These are phyloP conservation scores for Stegastes partitus DNA, from an alignment of 2,113 vertebrate genomes.

Conservation along the genomic window DNA sequence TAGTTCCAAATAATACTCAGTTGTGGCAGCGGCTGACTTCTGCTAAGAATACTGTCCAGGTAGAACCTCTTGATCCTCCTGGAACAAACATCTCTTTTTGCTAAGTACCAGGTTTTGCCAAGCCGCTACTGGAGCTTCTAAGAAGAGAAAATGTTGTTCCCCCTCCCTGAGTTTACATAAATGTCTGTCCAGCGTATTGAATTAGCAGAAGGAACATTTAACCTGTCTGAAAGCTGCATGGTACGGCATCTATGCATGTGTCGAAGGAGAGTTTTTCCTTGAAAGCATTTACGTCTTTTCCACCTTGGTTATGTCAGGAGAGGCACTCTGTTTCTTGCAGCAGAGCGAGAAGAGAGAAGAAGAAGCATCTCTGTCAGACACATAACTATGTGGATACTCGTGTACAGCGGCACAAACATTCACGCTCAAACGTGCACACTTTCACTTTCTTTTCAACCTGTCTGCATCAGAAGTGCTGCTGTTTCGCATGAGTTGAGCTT, in stretches of 20 bases:
- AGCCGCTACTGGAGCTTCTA: not conserved
- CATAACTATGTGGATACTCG: slow-evolving; percentile 35
- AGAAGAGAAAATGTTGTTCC: not conserved
- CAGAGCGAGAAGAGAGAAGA: slow-evolving; percentile 7
- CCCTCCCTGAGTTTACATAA: not conserved
- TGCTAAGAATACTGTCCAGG: not conserved
- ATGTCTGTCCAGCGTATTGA: slow-evolving; percentile 25
- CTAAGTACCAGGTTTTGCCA: not conserved
- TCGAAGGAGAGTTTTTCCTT: not conserved
- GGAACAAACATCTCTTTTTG: slow-evolving; percentile 1
- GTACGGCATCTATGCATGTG: not conserved
- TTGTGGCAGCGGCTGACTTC: not conserved
- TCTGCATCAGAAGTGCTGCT: slow-evolving; percentile 7
- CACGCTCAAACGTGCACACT: not conserved
- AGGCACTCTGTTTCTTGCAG: slow-evolving; percentile 16
- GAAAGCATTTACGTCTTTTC: slow-evolving; percentile 10
- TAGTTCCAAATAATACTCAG: not conserved
- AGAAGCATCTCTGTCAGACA: slow-evolving; percentile 32
- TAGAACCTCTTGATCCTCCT: not conserved
- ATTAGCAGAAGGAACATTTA: slow-evolving; percentile 16
- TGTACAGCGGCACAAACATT: slow-evolving; percentile 2
- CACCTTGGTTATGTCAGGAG: slow-evolving; percentile 27
- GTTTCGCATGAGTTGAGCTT: slow-evolving; percentile 16
- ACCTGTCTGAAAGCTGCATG: slow-evolving; percentile 8
- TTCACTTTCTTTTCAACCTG: not conserved